Conservation (phyloP, 1,140 invertebrate species). For the Drosophila murphyi region DNA sequence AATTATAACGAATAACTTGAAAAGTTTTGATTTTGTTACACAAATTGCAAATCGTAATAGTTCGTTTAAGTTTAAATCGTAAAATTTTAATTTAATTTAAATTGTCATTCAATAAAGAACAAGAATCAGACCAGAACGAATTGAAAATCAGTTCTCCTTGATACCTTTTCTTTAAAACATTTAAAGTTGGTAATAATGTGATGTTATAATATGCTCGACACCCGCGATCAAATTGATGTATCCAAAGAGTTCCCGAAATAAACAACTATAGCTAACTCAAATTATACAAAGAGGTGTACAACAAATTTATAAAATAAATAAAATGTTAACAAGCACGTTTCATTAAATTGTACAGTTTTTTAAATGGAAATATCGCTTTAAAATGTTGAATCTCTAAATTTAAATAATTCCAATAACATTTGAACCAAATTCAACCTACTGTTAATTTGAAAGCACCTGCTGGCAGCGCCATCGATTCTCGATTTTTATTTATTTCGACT, state of each 20-base stretch:
- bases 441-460: too few relatives aligned
- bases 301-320: constrained; percentile 13
- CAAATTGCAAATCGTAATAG: constrained; percentile 23
- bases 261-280: constrained; percentile 19
- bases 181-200: neutral
- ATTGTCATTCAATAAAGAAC: constrained; percentile 59
- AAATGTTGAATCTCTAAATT: too few relatives aligned
- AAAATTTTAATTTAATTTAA: constrained; percentile 46
- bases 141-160: neutral
- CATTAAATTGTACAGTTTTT: too few relatives aligned
- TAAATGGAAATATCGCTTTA: too few relatives aligned
- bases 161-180: neutral
- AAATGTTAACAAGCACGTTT: constrained; percentile 18
- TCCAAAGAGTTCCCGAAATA: constrained; percentile 20
- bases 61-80: constrained; percentile 43
- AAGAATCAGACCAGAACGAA: constrained; percentile 41
- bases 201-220: neutral
- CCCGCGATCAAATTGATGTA: neutral
- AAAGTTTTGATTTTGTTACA: constrained; percentile 67
- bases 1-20: constrained; percentile 46
- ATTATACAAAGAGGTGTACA: constrained; percentile 16
- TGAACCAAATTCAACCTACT: too few relatives aligned
- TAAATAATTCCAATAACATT: too few relatives aligned
- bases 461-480: too few relatives aligned
- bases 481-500: too few relatives aligned